These are phyloP conservation scores for Martes flavigula DNA, from an alignment of 2,797 vertebrate genomes.

Conservation along the genomic window DNA sequence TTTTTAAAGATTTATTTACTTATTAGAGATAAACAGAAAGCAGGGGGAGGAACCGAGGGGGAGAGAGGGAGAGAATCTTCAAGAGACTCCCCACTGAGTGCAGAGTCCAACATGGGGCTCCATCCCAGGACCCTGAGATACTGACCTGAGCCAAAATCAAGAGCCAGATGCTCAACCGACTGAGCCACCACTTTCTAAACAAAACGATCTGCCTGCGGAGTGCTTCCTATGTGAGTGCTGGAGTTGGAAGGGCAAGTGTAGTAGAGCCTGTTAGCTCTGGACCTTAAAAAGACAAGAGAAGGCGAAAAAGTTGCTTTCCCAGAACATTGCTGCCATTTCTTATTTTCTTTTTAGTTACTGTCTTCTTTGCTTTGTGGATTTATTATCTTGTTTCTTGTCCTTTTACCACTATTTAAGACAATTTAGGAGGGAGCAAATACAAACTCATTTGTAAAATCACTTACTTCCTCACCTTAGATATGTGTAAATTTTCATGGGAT, in stretches of 20 bases:
- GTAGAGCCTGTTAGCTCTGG: fast-evolving
- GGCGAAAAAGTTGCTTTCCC: not conserved
- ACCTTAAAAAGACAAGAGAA: not conserved
- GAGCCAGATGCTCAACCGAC: not conserved
- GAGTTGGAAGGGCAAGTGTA: not conserved
- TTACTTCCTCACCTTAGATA: not conserved
- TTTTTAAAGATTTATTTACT: not conserved
- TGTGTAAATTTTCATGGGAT: not conserved
- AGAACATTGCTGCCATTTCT: not conserved
- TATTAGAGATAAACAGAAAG: not conserved
- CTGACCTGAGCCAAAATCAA: not conserved
- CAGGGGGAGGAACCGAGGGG: not conserved
- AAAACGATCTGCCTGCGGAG: not conserved
- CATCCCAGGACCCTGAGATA: not conserved
- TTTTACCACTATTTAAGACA: not conserved
- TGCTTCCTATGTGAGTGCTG: fast-evolving
- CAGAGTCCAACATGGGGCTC: not conserved
- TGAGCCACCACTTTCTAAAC: not conserved
- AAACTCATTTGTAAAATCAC: not conserved
- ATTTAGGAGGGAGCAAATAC: not conserved
- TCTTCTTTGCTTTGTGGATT: not conserved
- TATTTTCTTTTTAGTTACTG: not conserved
- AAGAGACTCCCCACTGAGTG: not conserved
- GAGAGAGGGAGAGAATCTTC: not conserved
- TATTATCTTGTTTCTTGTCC: not conserved